A percentile compares a stretch with the other conserved stretches of the same genome.
These are phyloP conservation scores for Abscondita cerata DNA, from an alignment of 2,888 invertebrate species.

Conservation along the genomic window DNA sequence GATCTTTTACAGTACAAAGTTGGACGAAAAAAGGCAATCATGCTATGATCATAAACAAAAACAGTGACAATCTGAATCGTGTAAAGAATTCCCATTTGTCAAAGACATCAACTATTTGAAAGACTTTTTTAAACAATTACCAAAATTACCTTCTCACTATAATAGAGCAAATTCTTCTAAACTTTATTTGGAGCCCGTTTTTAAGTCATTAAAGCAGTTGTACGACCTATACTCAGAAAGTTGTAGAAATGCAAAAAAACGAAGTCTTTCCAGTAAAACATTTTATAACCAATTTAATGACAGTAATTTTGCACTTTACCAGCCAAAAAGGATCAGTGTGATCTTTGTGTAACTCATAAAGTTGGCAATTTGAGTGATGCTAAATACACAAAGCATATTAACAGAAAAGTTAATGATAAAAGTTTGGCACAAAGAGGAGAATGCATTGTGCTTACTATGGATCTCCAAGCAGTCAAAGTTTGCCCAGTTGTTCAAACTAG, in stretches of 20 bases:
- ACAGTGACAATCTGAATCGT: neutral
- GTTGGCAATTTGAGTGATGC: slow-evolving; percentile 20
- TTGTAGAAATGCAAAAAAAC: slow-evolving; percentile 28
- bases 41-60: neutral
- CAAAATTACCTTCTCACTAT: neutral
- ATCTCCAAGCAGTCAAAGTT: slow-evolving; percentile 37
- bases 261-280: slow-evolving; percentile 29
- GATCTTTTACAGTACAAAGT: neutral
- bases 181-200: slow-evolving; percentile 39
- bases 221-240: slow-evolving; percentile 33
- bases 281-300: slow-evolving; percentile 36
- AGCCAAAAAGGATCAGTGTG: slow-evolving; percentile 43
- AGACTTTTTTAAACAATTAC: neutral
- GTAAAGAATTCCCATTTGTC: neutral
- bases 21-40: neutral
- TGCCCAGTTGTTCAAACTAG: slow-evolving; percentile 28
- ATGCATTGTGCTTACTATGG: slow-evolving; percentile 21
- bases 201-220: slow-evolving; percentile 23
- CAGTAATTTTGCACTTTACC: slow-evolving; percentile 37
- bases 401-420: slow-evolving; percentile 33
- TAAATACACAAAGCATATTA: slow-evolving; percentile 17
- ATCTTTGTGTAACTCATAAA: slow-evolving; percentile 20
- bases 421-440: slow-evolving; percentile 14
- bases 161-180: slow-evolving; percentile 14
- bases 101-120: neutral